A percentile compares a stretch with the other conserved stretches of the same genome.
Evolutionary conservation across 2,113 vertebrate species (phyloP).

Genomic region (Bombycilla garrulus): DNA sequence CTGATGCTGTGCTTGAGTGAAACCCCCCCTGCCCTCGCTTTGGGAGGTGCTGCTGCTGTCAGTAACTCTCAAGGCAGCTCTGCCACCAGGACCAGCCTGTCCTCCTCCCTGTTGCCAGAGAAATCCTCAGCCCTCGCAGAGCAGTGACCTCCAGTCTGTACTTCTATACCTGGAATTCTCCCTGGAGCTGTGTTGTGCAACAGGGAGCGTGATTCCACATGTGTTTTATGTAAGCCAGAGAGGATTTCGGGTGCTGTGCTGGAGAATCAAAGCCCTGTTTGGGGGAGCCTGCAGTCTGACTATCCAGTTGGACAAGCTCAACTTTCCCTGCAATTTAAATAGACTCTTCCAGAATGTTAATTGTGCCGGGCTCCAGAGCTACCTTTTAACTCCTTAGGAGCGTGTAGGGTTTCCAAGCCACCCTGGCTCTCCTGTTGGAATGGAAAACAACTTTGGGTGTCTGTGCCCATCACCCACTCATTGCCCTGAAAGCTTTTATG

Average conservation of each 20-base stretch:
- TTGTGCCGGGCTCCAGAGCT: background rate
- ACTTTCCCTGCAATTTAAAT: conserved; percentile 46
- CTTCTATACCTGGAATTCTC: background rate
- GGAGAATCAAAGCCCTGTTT: conserved; percentile 25
- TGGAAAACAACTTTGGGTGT: background rate
- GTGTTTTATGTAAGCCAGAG: background rate
- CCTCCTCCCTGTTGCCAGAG: background rate
- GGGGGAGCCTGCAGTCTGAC: conserved; percentile 23
- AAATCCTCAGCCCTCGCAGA: background rate
- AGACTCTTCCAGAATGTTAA: conserved; percentile 9
- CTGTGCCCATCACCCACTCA: background rate
- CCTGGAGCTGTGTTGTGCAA: background rate
- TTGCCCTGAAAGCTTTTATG: background rate
- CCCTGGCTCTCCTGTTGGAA: background rate
- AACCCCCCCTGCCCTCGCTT: background rate
- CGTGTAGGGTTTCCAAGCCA: background rate
- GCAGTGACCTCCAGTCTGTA: background rate
- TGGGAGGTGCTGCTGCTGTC: background rate
- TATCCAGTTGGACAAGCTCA: conserved; percentile 57
- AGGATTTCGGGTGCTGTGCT: background rate
- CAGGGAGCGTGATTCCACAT: background rate
- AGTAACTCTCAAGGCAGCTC: background rate
- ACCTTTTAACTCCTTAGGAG: conserved; percentile 28
- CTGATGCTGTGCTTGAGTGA: rapidly evolving
- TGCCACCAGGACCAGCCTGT: background rate